phyloP scores from a whole-genome alignment of 2,113 vertebrate genomes.

The Peucedramus taeniatus region DNA sequence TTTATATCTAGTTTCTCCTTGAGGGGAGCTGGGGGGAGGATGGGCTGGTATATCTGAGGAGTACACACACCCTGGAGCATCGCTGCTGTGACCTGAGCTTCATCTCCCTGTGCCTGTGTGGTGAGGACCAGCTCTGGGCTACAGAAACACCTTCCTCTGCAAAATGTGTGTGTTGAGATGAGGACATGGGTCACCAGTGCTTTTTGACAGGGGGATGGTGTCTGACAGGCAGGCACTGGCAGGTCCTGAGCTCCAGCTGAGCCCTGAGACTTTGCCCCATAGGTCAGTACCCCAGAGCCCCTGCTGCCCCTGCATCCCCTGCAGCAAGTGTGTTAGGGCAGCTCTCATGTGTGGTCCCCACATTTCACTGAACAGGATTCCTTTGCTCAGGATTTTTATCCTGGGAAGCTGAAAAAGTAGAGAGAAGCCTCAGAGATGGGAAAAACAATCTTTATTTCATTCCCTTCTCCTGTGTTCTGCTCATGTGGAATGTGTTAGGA shows the following conservation, averaged over 20 bases:
- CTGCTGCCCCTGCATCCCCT: neutral
- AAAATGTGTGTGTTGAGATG: neutral
- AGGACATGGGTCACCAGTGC: neutral
- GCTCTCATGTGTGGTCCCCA: too few relatives aligned
- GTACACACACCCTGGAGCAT: neutral
- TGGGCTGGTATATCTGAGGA: neutral
- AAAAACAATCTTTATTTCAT: too few relatives aligned
- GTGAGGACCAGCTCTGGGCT: neutral
- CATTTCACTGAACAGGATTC: too few relatives aligned
- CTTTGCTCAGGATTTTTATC: too few relatives aligned
- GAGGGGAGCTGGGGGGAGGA: neutral
- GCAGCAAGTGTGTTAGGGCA: neutral
- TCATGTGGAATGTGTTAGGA: too few relatives aligned
- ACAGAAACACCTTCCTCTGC: neutral
- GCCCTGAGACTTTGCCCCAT: neutral
- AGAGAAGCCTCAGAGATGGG: too few relatives aligned
- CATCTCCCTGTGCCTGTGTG: rapidly evolving
- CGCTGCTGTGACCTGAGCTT: neutral
- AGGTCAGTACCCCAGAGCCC: neutral
- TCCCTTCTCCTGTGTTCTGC: too few relatives aligned
- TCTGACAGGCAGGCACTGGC: rapidly evolving
- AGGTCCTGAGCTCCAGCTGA: neutral
- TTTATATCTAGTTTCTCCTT: conserved; percentile 34
- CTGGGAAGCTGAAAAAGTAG: too few relatives aligned
- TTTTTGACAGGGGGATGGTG: neutral